Base-by-base conservation (phyloP, 2,797 vertebrate genomes). In the Falco peregrinus region DNA sequence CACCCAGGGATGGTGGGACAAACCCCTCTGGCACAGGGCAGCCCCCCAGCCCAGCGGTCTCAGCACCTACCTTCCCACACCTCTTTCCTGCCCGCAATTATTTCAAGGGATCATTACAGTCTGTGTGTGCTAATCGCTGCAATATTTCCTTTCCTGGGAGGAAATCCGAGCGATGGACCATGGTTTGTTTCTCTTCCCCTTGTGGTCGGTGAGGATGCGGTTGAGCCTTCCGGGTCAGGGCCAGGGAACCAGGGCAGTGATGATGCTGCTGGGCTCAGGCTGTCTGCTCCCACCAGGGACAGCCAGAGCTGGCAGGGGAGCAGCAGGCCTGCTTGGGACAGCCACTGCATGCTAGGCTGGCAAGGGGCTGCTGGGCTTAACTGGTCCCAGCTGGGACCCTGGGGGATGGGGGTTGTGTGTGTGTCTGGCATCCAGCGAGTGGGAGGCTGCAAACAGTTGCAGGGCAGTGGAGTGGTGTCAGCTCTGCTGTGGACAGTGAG, bases 141-240 rank as follows among this genome's bases (percentile, higher is more conserved):
- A 12, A 2, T 5, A 56, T 7, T 3, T 77, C 79, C 75, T 50
- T 28, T 39, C 26, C 70, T 21, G 33, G 37, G 39, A 68, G 93
- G 57, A 21, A 63, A 56, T 31, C 22, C 5, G 21, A 59, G 54
- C 78, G 50, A 28, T 3, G 37, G n/a, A 7, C 28, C 60, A 0
- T 0, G 67, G 67, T 39, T 51, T 75, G 47, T 51, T 68, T 19
- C 39, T 64, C 54, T 53, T 82, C 41, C 24, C 37, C 28, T 20
- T 0, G 0, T 0, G 0, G 10, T 11, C 11, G 11, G 2, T 6
- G 43, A 0, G 10, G 60, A 54, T 78, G 33, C 0, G 7, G 51
- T 5, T 29, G 81, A 51, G 39, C 47, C 75, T 84, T 33, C 54
- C 18, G 7, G 60, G 37, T 7, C 13, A 6, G 33, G 51, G 41